Evolutionary conservation across 2,797 vertebrate genomes (phyloP).

Genomic region (Xiphophorus birchmanni): DNA sequence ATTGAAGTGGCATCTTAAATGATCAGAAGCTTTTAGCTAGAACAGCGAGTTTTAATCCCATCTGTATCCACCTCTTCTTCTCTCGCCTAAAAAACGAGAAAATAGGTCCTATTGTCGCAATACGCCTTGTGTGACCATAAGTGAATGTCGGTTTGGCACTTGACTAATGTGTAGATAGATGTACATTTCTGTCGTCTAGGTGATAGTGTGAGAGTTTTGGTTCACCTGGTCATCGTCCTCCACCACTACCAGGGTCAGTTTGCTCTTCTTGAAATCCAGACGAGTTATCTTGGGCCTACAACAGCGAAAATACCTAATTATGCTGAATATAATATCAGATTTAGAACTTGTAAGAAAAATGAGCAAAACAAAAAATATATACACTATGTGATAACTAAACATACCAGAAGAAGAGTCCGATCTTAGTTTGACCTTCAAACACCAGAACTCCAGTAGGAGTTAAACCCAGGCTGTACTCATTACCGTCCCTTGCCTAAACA

Average conservation of each 20-base stretch:
- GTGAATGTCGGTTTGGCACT: too few relatives aligned
- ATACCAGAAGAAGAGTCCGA: slow-evolving; percentile 98
- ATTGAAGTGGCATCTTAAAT: neutral
- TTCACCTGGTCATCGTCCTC: slow-evolving; percentile 97
- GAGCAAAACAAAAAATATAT: neutral
- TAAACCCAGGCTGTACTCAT: slow-evolving; percentile 96
- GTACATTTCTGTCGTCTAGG: neutral
- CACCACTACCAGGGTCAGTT: slow-evolving; percentile 95
- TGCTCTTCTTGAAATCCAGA: slow-evolving; percentile 97
- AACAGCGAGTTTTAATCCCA: neutral
- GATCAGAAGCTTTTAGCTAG: neutral
- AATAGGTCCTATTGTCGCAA: neutral
- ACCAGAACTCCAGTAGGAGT: slow-evolving; percentile 98
- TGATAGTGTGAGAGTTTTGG: neutral
- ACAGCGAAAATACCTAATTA: neutral
- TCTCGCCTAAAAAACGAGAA: neutral
- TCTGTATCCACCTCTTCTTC: neutral
- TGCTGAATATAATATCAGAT: neutral
- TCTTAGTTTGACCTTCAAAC: slow-evolving; percentile 97
- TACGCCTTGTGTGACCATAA: neutral
- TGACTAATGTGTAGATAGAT: neutral
- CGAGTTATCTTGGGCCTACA: slow-evolving; percentile 98
- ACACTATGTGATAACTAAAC: neutral
- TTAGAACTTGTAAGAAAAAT: neutral
- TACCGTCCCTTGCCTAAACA: slow-evolving; percentile 92